phyloP scores from a whole-genome alignment of 92 coral and sea anemone genomes.

The Porites evermanni region DNA sequence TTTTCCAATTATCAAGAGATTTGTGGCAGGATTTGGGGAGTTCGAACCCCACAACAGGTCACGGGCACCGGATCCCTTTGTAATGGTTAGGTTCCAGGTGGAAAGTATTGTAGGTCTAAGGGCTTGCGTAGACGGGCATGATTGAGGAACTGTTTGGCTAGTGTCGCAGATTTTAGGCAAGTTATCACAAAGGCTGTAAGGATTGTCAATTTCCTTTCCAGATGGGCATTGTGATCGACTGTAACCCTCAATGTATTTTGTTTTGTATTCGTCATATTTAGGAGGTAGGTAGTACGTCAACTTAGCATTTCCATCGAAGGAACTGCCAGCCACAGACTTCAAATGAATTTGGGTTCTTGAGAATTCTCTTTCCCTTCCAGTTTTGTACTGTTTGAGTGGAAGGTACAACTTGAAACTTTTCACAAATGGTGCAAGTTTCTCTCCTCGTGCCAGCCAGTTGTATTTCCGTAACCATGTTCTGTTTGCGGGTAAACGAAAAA shows the following conservation, averaged over 20 bases:
- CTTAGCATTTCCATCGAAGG: background rate
- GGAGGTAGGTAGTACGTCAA: constrained; percentile 54
- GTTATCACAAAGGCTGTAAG: constrained; percentile 55
- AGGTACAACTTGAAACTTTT: constrained; percentile 58
- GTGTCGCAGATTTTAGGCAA: constrained; percentile 65
- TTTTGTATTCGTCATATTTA: constrained; percentile 12
- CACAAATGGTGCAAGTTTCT: constrained; percentile 47
- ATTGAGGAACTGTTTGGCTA: constrained; percentile 27
- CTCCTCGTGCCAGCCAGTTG: constrained; percentile 59
- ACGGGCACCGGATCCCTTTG: constrained; percentile 8
- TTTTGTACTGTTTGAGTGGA: constrained; percentile 44
- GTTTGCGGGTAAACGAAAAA: constrained; percentile 51
- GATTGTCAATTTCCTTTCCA: constrained; percentile 44
- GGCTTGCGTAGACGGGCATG: background rate
- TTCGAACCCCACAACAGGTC: constrained; percentile 31
- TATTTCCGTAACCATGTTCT: constrained; percentile 46
- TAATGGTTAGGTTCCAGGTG: constrained; percentile 49
- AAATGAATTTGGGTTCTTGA: constrained; percentile 39
- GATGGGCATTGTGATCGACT: constrained; percentile 31
- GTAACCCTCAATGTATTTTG: constrained; percentile 16
- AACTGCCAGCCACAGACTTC: constrained; percentile 40
- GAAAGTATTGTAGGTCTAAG: constrained; percentile 64
- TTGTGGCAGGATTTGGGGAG: constrained; percentile 62
- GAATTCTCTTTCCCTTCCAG: background rate
- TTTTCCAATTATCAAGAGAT: constrained; percentile 35